These are phyloP conservation scores for Ceuthmochares aereus DNA, from an alignment of 2,113 vertebrate genomes.

Conservation along the genomic window DNA sequence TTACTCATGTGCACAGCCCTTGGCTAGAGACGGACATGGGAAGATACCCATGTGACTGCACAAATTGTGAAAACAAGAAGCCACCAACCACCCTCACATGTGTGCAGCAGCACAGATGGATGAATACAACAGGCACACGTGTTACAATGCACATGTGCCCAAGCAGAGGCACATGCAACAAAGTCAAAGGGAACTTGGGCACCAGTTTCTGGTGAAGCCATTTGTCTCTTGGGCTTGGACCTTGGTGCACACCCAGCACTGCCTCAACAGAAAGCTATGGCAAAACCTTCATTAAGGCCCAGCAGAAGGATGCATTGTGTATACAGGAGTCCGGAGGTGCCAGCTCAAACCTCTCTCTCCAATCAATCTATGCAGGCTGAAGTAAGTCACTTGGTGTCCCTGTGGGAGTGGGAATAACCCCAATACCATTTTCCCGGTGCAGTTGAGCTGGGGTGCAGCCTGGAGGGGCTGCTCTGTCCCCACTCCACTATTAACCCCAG, in stretches of 20 bases:
- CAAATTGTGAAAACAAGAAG: not conserved
- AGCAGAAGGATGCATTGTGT: not conserved
- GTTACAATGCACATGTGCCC: accelerated
- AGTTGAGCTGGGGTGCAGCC: not conserved
- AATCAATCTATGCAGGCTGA: not conserved
- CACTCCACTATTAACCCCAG: not conserved
- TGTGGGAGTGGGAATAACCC: accelerated
- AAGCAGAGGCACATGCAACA: not conserved
- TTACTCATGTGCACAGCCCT: not conserved
- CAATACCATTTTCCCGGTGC: accelerated
- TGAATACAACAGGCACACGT: accelerated
- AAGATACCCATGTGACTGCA: accelerated
- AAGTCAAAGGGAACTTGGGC: not conserved
- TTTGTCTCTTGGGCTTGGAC: accelerated
- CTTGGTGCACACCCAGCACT: not conserved
- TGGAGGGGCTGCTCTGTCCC: not conserved
- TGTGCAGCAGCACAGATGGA: accelerated
- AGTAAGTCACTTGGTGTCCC: not conserved
- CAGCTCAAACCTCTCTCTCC: not conserved
- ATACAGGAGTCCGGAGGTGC: not conserved
- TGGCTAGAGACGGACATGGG: not conserved
- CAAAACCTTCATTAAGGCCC: not conserved
- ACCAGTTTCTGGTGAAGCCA: not conserved
- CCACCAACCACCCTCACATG: accelerated
- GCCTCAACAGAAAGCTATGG: accelerated